Evolutionary conservation across 2,113 vertebrate species (phyloP), one percentile per base, ranked within the genome.

Genomic region (Atherinomorus stipes): DNA sequence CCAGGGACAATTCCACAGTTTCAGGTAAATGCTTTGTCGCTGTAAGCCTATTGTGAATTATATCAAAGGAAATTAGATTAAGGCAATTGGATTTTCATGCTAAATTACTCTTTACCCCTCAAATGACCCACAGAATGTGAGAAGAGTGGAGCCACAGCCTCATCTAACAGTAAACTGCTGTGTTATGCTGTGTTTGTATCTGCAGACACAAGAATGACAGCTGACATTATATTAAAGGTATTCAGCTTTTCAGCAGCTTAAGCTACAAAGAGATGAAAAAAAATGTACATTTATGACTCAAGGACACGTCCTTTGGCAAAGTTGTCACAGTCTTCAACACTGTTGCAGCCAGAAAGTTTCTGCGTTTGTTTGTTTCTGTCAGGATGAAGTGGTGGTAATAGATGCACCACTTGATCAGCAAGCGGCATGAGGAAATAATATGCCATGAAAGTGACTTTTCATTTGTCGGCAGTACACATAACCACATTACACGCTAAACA

Each of bases 371-470:
- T 62, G 69, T 89, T 88, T 90, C 65, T 90, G 85, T 86, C 31
- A 4, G 65, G 65, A 74, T 84, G 78, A 83, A 84, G 73, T 66
- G 64, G 66, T 19, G 59, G 80, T 83, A 84, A 90, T 85, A 78
- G 85, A 90, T 86, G 80, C 66, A 54, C 56, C 76, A 75, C 82
- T 88, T 89, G 85, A 92, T 91, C 85, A 84, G 68, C 81, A 28
- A 61, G 68, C 63, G 31, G 82, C 85, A 87, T 68, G 78, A 84
- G 75, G 78, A 89, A 90, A 91, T 92, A 90, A 91, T 76, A 80
- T 19, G 81, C 74, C 90, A 87, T 92, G 91, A 93, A 93, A 93
- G 90, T 91, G 91, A 93, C 90, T 93, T 90, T 90, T 90, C 89
- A 91, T 93, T 91, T 88, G 83, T 81, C 70, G 81, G 85, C 76